Conservation (phyloP, 2,797 vertebrate genomes). For the Tangara arthus region DNA sequence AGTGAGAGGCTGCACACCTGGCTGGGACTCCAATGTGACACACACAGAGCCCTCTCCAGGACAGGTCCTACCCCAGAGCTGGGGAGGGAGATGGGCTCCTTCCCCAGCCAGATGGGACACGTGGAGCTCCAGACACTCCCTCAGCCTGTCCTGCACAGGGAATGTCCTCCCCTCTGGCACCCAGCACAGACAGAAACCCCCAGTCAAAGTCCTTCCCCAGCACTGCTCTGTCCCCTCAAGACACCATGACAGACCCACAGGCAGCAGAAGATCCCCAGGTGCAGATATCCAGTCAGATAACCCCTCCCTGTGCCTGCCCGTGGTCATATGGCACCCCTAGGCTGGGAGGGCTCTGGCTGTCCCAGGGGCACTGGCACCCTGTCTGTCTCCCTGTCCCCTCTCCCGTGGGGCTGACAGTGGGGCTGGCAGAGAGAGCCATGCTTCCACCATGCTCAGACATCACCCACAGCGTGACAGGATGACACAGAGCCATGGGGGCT, state of each 20-base stretch:
- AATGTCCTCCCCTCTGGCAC: neutral
- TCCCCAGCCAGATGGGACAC: neutral
- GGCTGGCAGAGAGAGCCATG: neutral
- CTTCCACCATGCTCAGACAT: fast-evolving
- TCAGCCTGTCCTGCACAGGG: neutral
- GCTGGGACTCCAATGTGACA: neutral
- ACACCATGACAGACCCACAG: neutral
- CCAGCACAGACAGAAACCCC: neutral
- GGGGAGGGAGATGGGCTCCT: neutral
- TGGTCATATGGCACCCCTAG: neutral
- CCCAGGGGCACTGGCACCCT: fast-evolving
- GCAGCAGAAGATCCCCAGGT: neutral
- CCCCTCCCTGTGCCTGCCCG: fast-evolving
- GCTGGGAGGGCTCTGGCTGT: neutral
- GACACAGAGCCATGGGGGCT: neutral
- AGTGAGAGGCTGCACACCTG: neutral
- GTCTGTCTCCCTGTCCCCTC: fast-evolving
- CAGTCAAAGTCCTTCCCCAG: neutral
- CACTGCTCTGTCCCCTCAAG: neutral
- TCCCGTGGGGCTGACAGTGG: neutral
- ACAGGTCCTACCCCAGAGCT: neutral
- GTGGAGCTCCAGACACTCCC: neutral
- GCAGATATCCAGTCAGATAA: neutral
- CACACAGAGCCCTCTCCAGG: neutral
- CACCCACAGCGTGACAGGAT: neutral